A percentile compares a stretch with the other conserved stretches of the same genome.
Evolutionary conservation across 2,797 vertebrate species (phyloP).

Genomic region (Alauda arvensis): DNA sequence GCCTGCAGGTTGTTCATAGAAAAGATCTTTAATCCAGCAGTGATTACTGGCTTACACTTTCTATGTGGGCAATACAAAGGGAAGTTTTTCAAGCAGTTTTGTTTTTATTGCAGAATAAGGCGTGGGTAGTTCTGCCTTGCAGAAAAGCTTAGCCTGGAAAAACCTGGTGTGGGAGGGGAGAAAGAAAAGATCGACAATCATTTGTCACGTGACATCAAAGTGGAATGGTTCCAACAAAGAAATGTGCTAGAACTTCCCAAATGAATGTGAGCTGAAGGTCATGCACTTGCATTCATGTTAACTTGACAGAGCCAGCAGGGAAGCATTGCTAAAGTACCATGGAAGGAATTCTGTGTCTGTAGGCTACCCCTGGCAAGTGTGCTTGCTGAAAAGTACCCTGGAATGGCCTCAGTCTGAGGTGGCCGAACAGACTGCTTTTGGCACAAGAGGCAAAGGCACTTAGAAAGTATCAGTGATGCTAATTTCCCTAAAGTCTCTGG

Average conservation of each 20-base stretch:
- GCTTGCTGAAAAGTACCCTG: neutral
- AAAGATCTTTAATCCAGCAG: neutral
- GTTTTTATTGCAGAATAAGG: slow-evolving; percentile 18
- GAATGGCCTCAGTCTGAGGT: neutral
- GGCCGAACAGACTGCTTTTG: neutral
- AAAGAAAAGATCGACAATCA: neutral
- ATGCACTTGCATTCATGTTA: neutral
- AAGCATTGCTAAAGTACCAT: neutral
- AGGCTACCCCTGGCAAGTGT: neutral
- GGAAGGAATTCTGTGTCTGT: neutral
- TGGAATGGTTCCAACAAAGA: neutral
- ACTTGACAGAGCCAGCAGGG: neutral
- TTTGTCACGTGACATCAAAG: neutral
- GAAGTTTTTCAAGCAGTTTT: slow-evolving; percentile 42
- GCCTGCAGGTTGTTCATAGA: neutral
- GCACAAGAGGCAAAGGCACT: neutral
- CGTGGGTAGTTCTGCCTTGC: slow-evolving; percentile 28
- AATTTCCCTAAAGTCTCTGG: neutral
- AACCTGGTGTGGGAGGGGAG: slow-evolving; percentile 27
- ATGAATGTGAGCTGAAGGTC: slow-evolving; percentile 18
- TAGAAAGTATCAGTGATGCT: neutral
- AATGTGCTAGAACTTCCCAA: neutral
- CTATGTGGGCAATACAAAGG: slow-evolving; percentile 24
- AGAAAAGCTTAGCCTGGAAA: slow-evolving; percentile 39
- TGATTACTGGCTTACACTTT: neutral